phyloP scores from a whole-genome alignment of 2,797 vertebrate species.

The Holocentrus rufus region DNA sequence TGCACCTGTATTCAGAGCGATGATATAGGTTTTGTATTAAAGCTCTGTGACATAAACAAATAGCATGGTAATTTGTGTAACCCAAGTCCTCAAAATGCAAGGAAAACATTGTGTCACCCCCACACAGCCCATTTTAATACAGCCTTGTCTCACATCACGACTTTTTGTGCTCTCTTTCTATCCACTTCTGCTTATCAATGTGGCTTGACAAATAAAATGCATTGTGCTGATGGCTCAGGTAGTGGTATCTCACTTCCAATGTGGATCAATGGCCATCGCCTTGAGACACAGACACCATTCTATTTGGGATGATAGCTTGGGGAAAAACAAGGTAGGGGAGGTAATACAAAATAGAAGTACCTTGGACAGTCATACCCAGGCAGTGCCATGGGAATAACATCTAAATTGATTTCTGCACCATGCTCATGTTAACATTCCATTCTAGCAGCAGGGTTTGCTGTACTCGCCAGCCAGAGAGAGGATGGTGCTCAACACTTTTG shows the following conservation, averaged over 20 bases:
- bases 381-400: constrained; percentile 72
- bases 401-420: constrained; percentile 76
- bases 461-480: constrained; percentile 44
- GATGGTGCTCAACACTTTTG: constrained; percentile 25
- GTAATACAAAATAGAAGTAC: constrained; percentile 78
- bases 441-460: constrained; percentile 50
- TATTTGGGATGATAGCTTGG: constrained; percentile 76
- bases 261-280: constrained; percentile 77
- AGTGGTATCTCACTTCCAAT: constrained; percentile 71
- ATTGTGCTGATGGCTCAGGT: constrained; percentile 60
- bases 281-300: constrained; percentile 77
- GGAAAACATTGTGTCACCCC: neutral
- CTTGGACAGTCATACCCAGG: constrained; percentile 58
- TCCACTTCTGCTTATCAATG: constrained; percentile 49
- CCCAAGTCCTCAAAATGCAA: constrained; percentile 1
- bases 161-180: constrained; percentile 33
- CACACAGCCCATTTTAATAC: neutral
- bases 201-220: constrained; percentile 57
- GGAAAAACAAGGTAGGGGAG: constrained; percentile 73
- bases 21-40: neutral
- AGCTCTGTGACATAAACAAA: constrained; percentile 13
- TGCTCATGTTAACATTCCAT: constrained; percentile 71
- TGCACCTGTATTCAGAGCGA: neutral
- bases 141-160: constrained; percentile 10
- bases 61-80: neutral